phyloP scores from a whole-genome alignment of 2,888 invertebrate species.

The Phaedon cochleariae region DNA sequence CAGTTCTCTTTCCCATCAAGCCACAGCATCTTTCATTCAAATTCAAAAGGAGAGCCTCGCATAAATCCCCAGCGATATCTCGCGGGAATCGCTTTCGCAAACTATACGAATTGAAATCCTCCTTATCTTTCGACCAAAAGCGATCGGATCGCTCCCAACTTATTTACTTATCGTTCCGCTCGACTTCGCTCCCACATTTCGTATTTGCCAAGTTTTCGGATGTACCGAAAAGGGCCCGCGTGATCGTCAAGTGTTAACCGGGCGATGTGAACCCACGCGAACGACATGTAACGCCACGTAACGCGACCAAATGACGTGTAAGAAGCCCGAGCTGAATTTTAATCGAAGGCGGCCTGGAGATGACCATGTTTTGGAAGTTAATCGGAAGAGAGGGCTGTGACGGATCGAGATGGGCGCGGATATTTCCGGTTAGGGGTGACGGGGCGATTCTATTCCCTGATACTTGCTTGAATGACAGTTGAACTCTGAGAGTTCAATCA shows the following conservation, averaged over 20 bases:
- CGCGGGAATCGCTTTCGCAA: not conserved
- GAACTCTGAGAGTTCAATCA: too few species aligned
- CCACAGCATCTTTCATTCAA: too few species aligned
- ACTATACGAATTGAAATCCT: not conserved
- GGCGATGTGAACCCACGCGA: conserved; percentile 44
- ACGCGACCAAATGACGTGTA: conserved; percentile 63
- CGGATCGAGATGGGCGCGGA: too few species aligned
- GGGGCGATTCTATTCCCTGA: too few species aligned
- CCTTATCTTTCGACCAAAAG: not conserved
- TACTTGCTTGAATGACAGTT: too few species aligned
- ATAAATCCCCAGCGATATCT: too few species aligned
- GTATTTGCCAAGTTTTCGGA: conserved; percentile 14
- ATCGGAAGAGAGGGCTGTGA: not conserved
- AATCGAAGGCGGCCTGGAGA: conserved; percentile 40
- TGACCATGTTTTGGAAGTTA: conserved; percentile 32
- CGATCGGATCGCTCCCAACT: not conserved
- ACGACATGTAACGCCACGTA: conserved; percentile 56
- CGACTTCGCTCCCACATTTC: not conserved
- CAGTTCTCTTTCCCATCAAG: too few species aligned
- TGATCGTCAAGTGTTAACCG: conserved; percentile 34
- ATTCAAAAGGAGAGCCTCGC: not conserved
- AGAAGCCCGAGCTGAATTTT: conserved; percentile 54
- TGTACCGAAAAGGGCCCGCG: conserved; percentile 5
- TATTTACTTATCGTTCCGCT: not conserved
- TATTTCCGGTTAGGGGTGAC: too few species aligned